Evolutionary conservation across 2,888 invertebrate genomes (phyloP), one percentile per base, ranked within the genome.

Genomic region (Cryptocephalus moraei): DNA sequence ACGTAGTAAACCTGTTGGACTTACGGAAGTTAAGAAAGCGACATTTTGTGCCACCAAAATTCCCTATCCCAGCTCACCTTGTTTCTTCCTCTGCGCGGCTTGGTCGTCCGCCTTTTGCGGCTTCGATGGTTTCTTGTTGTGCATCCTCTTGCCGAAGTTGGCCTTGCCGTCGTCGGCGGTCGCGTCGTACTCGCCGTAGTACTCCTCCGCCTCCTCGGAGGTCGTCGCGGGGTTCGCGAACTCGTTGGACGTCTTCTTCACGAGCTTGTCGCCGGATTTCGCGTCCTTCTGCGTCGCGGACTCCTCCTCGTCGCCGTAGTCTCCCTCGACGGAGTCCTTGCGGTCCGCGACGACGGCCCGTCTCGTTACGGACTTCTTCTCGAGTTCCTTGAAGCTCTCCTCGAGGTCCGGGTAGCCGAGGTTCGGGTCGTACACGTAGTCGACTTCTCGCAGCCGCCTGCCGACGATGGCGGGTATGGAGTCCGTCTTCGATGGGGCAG

Each of bases 231-330:
- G 52, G 47, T 56, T 46, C 8, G 58, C 57, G 36, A 58, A 56
- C 22, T 49, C 46, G 39, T 60, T 58, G 32, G 53, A 39, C 1
- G 54, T 54, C 43, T 56, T 53, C 43, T 60, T 60, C 9, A 53
- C 43, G 13, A 55, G 43, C 39, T 53, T 49, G 22, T 45, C 46
- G 38, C 46, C 36, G 2, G 41, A 49, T 8, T 44, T 47, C 38
- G 49, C 49, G 8, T 45, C 43, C 32, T 49, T 49, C 1, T 39
- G 32, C 6, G 54, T 51, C 9, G 47, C 38, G 1, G 56, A 51
- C 43, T 59, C 61, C 48, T 61, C 59, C 49, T 58, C 58, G 34
- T 60, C 59, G 1, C 55, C 51, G 42, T 60, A 58, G 22, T 61
- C 59, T n/a, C 56, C 58, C 50, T 59, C 60, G 1, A 54, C 54